These are phyloP conservation scores for Cyclophora punctaria DNA, from an alignment of 2,888 invertebrate species.

Conservation along the genomic window DNA sequence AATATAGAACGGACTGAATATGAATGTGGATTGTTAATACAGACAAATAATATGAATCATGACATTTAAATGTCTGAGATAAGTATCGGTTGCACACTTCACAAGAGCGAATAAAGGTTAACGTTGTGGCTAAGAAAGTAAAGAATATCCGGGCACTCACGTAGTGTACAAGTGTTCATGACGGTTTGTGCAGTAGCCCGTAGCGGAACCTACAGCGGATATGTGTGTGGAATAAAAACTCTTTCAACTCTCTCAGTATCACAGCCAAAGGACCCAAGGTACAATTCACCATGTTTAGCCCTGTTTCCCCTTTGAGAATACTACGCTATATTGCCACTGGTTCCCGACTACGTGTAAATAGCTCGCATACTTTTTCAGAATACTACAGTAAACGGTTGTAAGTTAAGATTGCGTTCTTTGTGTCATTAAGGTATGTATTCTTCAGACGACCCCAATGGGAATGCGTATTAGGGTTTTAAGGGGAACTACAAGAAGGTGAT, in stretches of 20 bases:
- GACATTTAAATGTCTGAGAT: too few relatives aligned
- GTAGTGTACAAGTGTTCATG: conserved; percentile 18
- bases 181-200: conserved; percentile 25
- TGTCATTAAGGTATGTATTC: conserved; percentile 11
- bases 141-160: conserved; percentile 16
- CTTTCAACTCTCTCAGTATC: too few relatives aligned
- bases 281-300: conserved; percentile 20
- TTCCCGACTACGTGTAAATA: conserved; percentile 10
- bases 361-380: conserved; percentile 11
- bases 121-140: too few relatives aligned
- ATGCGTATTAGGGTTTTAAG: conserved; percentile 4
- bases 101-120: too few relatives aligned
- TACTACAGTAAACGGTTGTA: conserved; percentile 5
- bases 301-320: conserved; percentile 16
- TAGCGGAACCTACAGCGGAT: conserved; percentile 20
- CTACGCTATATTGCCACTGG: not conserved
- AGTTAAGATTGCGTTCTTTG: conserved; percentile 18
- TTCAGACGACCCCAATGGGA: not conserved
- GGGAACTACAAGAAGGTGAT: not conserved
- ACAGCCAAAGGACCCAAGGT: conserved; percentile 2
- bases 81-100: too few relatives aligned
- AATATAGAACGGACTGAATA: too few relatives aligned
- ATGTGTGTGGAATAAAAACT: conserved; percentile 19
- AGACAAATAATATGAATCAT: too few relatives aligned
- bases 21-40: too few relatives aligned